Evolutionary conservation across 2,113 vertebrate genomes (phyloP), one percentile per base, ranked within the genome.

Genomic region (Ctenodactylus gundi): DNA sequence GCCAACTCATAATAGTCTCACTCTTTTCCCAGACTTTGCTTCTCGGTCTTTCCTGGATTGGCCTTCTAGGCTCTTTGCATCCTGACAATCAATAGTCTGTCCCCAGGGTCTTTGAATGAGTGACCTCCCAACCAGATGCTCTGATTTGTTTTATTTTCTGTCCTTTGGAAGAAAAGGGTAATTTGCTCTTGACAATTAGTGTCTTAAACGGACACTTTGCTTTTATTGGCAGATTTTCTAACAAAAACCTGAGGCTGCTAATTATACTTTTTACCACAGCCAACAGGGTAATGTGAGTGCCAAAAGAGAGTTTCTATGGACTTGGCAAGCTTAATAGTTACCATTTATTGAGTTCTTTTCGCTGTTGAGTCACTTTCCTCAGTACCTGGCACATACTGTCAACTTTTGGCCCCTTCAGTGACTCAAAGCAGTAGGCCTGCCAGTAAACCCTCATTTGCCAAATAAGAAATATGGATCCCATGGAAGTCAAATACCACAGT

Each of bases 181-280:
- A 67, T 93, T 95, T 89, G 23, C 41, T 85, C 73, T 85, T 53
- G 85, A 83, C 36, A 89, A 57, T 60, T 36, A 49, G 41, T 73
- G 6, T 17, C 49, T 94, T 55, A 20, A 39, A 57, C 78, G 44
- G 5, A 67, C 64, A 41, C 36, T n/a, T 81, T 81, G 41, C 18
- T 93, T 9, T 73, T 46, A 46, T 9, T 29, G 73, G 29, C 23
- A 83, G 53, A 67, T 51, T 64, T 31, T 78, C 60, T 81, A 65
- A 68, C 18, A 44, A 80, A 95, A 44, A 49, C 14, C 44, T 57
- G 49, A 65, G 73, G 20, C 34, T 85, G 77, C 64, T 85, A 57
- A 81, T 95, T 72, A n/a, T 70, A 70, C 49, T 25, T 11, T 82
- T 25, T 76, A 88, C 60, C 18, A 53, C 44, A 87, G 57, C 91